Evolutionary conservation across 2,113 vertebrate genomes (phyloP), one percentile per base, ranked within the genome.

Genomic region (Anguilla japonica): DNA sequence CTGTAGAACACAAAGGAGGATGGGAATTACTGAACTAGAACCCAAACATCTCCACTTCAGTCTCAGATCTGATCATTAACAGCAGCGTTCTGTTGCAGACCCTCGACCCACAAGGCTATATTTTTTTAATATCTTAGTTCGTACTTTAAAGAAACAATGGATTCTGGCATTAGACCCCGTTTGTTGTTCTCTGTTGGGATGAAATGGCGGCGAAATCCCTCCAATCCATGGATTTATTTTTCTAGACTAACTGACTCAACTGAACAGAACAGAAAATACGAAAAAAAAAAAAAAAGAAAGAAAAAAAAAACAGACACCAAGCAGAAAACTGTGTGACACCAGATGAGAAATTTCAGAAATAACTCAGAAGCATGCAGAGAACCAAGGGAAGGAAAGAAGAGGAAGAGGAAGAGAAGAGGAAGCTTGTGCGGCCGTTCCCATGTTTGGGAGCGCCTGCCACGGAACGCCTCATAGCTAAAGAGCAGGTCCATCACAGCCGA

Each of bases 1-100:
- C 98, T 99, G 97, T 93, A 97, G 95, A 95, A 96, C 90, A 96
- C 95, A 96, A 96, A 95, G 95, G 95, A 95, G 95, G 92, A 95
- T 93, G 93, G 93, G 93, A 95, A 95, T 96, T 95, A 96, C 95
- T 96, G 92, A 95, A 92, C 94, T 94, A 94, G 86, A 86, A 93
- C 92, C 93, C 95, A 95, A 87, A 94, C 91, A 95, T 92, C 92
- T 94, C 94, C 91, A 94, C 92, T 84, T 93, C 91, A 91, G 91
- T 89, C 89, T 93, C 86, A 94, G 90, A 93, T 93, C 92, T 86
- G 89, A 89, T 91, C 88, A 92, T 91, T 89, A 92, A 92, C 91
- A 93, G 86, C 88, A 92, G 86, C 90, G 88, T 43, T 81, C 87
- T 41, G 88, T 93, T 93, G 91, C 79, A 88, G 86, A 92, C 91